These are phyloP conservation scores for Fregetta grallaria DNA, from an alignment of 2,113 vertebrate genomes.

Conservation along the genomic window DNA sequence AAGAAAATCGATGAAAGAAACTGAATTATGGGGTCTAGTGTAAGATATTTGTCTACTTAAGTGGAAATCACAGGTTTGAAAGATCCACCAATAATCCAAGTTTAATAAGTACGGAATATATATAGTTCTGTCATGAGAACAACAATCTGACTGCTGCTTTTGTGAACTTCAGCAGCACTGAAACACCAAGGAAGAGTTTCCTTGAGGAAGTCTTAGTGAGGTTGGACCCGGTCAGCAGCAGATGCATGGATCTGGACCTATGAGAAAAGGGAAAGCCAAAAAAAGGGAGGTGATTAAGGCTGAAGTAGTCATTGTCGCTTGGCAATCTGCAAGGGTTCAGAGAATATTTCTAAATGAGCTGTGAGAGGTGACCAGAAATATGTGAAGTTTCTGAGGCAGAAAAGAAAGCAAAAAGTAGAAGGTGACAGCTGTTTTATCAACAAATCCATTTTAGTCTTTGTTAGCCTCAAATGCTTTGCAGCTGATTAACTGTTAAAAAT, in stretches of 20 bases:
- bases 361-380: not conserved
- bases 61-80: not conserved
- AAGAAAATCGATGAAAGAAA: not conserved
- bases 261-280: not conserved
- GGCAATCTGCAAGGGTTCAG: not conserved
- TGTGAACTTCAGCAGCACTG: not conserved
- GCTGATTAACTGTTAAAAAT: not conserved
- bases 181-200: not conserved
- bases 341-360: not conserved
- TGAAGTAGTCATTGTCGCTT: not conserved
- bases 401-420: not conserved
- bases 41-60: not conserved
- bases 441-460: not conserved
- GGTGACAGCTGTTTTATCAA: not conserved
- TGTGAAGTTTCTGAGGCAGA: not conserved
- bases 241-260: not conserved
- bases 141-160: not conserved
- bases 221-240: not conserved
- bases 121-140: not conserved
- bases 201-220: not conserved
- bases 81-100: rapidly evolving
- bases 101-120: not conserved
- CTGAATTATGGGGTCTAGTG: not conserved
- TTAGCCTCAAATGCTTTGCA: not conserved
- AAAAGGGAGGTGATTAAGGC: not conserved